Evolutionary conservation across 37 sponge, comb jelly and placozoan species (phyloP).

Genomic region (Trichoplax adhaerens): DNA sequence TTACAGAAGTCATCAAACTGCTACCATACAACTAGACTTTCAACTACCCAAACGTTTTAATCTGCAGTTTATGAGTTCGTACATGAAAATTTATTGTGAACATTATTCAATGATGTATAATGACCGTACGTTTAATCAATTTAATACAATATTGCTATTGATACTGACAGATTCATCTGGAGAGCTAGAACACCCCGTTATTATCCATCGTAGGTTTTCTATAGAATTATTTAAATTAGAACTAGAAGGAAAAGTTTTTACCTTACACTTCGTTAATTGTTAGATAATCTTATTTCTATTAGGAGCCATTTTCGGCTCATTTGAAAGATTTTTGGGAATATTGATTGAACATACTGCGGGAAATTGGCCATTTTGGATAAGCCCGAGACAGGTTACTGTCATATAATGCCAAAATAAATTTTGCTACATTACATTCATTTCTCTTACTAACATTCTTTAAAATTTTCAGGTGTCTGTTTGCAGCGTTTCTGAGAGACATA

Average conservation of each 20-base stretch:
- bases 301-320: slow-evolving; percentile 14
- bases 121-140: too few species aligned
- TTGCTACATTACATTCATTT: neutral
- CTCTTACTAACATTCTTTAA: neutral
- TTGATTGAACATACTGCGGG: slow-evolving; percentile 15
- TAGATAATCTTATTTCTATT: too few species aligned
- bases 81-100: too few species aligned
- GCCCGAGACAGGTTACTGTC: slow-evolving; percentile 11
- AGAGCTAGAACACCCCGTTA: slow-evolving; percentile 2
- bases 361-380: slow-evolving; percentile 15
- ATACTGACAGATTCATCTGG: neutral
- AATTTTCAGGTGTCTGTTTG: neutral
- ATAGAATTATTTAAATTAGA: neutral
- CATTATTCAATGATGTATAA: too few species aligned
- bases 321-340: slow-evolving; percentile 12
- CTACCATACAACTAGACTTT: slow-evolving; percentile 21
- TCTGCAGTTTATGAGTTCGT: slow-evolving; percentile 1
- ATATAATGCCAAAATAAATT: neutral
- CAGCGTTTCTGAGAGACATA: neutral
- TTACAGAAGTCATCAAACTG: slow-evolving; percentile 3
- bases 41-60: slow-evolving; percentile 14
- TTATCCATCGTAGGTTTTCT: slow-evolving; percentile 11
- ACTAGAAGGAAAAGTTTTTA: too few species aligned
- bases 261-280: too few species aligned
- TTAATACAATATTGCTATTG: neutral